Percentiles rank a stretch among this genome's conserved stretches.
Conservation (phyloP, 2,113 vertebrate genomes). For the Sminthopsis crassicaudata region DNA sequence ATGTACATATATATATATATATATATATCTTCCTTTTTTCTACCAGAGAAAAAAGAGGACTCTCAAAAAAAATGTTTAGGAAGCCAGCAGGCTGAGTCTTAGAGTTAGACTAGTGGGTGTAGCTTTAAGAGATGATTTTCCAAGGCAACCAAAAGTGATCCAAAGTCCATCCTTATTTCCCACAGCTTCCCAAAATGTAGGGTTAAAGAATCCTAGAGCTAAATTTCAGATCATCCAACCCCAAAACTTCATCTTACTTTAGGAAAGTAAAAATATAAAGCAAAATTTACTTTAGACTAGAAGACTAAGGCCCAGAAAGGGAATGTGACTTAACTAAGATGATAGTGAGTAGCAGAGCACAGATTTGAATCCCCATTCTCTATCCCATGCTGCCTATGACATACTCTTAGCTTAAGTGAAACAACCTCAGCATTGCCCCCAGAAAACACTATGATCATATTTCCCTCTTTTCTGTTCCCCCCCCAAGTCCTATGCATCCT, state of each 20-base stretch:
- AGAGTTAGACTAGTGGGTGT: neutral
- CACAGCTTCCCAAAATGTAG: neutral
- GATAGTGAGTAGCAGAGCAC: neutral
- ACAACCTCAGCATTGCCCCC: neutral
- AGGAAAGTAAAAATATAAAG: neutral
- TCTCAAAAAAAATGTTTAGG: neutral
- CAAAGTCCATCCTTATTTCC: neutral
- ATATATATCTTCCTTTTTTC: no score
- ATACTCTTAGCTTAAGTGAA: neutral
- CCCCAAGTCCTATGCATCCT: neutral
- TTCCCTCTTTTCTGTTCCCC: neutral
- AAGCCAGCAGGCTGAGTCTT: neutral
- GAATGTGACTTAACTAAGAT: neutral
- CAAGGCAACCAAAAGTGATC: neutral
- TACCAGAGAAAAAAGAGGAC: neutral
- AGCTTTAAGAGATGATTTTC: neutral
- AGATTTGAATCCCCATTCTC: neutral
- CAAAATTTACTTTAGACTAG: constrained; percentile 5
- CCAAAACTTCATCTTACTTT: neutral
- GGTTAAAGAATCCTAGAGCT: neutral
- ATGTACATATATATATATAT: no score
- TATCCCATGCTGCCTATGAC: neutral
- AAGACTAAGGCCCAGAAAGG: neutral
- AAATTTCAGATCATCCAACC: neutral
- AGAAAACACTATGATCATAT: neutral